phyloP scores from a whole-genome alignment of 64 coral and sea anemone genomes.

The Stylophora pistillata region DNA sequence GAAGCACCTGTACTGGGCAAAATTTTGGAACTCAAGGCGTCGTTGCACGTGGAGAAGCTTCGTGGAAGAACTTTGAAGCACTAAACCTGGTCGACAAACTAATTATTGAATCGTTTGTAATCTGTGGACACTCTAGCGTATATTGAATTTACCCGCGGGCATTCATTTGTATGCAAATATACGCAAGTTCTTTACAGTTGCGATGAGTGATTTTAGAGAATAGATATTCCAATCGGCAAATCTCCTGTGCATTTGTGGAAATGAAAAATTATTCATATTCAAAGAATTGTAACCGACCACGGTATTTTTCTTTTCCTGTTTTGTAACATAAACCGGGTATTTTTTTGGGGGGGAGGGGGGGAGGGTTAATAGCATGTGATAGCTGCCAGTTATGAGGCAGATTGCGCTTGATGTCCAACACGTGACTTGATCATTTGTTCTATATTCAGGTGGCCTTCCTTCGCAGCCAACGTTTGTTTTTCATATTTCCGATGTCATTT shows the following conservation, averaged over 20 bases:
- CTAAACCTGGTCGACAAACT: neutral
- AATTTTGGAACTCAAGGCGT: neutral
- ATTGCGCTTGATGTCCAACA: neutral
- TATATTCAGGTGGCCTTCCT: conserved; percentile 14
- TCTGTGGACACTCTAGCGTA: neutral
- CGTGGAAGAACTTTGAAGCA: neutral
- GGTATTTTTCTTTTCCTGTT: neutral
- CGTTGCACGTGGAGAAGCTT: neutral
- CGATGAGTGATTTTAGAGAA: neutral
- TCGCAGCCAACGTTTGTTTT: neutral
- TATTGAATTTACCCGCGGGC: conserved; percentile 15
- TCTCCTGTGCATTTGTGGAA: neutral
- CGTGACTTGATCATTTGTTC: conserved; percentile 9
- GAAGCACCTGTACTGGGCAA: neutral
- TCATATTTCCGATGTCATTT: neutral
- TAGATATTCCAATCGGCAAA: neutral
- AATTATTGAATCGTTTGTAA: neutral
- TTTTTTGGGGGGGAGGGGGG: no score
- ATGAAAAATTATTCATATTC: neutral
- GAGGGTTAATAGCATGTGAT: neutral
- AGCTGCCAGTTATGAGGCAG: neutral
- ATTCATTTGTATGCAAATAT: conserved; percentile 9
- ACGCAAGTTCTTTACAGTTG: neutral
- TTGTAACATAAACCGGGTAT: neutral
- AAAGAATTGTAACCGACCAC: neutral